A percentile compares a stretch with the other conserved stretches of the same genome.
Conservation (phyloP, 2,113 vertebrate species). For the Galbula dea region DNA sequence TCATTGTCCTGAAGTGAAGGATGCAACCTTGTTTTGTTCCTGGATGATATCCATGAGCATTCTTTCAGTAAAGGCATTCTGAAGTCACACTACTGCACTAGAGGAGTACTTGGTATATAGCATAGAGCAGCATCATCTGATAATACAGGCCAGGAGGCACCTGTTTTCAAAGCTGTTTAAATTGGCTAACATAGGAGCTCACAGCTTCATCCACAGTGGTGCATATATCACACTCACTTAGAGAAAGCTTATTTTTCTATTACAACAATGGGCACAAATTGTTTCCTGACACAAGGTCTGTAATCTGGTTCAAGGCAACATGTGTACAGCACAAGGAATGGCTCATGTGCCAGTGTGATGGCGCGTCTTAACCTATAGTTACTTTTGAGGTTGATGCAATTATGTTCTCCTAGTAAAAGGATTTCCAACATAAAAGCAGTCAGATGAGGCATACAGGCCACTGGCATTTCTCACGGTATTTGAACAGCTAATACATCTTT, state of each 20-base stretch:
- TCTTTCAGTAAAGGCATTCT: background rate
- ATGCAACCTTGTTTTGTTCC: background rate
- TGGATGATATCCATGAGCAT: background rate
- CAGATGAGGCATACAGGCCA: background rate
- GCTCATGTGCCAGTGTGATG: background rate
- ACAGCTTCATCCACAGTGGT: background rate
- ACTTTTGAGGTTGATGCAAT: background rate
- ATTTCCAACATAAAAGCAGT: background rate
- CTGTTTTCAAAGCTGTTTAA: background rate
- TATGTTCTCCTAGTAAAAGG: background rate
- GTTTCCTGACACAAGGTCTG: background rate
- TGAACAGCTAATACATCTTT: background rate
- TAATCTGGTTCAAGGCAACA: background rate
- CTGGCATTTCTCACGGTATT: background rate
- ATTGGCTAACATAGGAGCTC: background rate
- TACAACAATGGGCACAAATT: background rate
- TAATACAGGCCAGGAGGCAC: background rate
- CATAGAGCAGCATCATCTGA: background rate
- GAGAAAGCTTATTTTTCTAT: background rate
- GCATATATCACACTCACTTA: background rate
- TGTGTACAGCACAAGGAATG: background rate
- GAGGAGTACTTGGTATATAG: background rate
- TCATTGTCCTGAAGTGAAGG: background rate
- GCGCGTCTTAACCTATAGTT: background rate
- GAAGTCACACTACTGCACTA: background rate